Percentiles rank a stretch among this genome's conserved stretches.
phyloP scores from a whole-genome alignment of 2,113 vertebrate genomes.

The Tursiops truncatus region DNA sequence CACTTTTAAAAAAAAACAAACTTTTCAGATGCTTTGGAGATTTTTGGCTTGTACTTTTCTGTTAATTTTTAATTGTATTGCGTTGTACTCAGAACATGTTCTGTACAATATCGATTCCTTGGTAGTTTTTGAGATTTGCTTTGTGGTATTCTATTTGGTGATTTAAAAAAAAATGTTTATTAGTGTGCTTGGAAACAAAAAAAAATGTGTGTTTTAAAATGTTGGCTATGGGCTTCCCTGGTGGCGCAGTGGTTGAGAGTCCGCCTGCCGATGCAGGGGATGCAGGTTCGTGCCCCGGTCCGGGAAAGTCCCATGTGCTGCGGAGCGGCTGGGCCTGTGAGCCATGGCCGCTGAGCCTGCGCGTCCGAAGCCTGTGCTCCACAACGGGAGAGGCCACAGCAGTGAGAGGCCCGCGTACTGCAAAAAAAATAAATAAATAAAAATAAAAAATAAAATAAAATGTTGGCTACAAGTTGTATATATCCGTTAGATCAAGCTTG shows the following conservation, averaged over 20 bases:
- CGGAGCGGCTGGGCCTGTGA: no score
- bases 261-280: no score
- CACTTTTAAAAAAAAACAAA: neutral
- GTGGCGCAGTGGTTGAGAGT: no score
- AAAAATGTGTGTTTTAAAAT: neutral
- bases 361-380: no score
- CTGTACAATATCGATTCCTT: neutral
- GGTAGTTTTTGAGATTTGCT: neutral
- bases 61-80: constrained; percentile 2
- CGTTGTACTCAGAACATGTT: neutral
- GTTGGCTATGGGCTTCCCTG: no score
- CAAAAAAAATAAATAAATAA: no score
- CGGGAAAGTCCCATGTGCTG: no score
- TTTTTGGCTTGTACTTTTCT: neutral
- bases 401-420: no score
- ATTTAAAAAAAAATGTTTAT: neutral
- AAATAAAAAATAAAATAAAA: no score
- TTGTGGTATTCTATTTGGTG: neutral
- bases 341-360: no score
- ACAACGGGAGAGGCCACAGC: no score
- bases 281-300: no score
- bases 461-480: neutral
- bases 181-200: neutral
- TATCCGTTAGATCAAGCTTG: neutral
- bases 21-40: neutral